phyloP scores from a whole-genome alignment of 2,113 vertebrate genomes.

The Phoenicopterus ruber region DNA sequence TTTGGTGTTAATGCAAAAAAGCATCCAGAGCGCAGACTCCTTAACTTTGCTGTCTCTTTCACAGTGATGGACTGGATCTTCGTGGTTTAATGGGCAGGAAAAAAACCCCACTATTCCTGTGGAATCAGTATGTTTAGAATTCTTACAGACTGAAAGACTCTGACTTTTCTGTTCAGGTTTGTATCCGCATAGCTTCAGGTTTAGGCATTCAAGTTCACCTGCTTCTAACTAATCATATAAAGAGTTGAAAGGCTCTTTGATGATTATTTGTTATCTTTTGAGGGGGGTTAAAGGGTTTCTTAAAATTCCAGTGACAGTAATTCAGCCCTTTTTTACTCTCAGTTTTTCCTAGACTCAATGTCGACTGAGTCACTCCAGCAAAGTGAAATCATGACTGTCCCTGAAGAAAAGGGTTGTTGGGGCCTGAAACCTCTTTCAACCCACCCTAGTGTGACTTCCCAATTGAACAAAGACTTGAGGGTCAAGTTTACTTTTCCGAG shows the following conservation, averaged over 20 bases:
- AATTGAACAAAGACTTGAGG: background rate
- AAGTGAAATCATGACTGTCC: background rate
- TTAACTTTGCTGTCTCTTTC: background rate
- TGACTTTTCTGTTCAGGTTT: background rate
- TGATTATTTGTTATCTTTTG: background rate
- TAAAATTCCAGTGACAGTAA: background rate
- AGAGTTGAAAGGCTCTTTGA: background rate
- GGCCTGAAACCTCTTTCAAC: background rate
- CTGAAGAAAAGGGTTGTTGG: background rate
- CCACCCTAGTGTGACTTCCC: background rate
- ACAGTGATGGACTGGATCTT: background rate
- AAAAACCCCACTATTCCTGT: rapidly evolving
- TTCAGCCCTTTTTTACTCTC: background rate
- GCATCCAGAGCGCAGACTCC: background rate
- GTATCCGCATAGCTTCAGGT: background rate
- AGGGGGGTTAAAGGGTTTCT: background rate
- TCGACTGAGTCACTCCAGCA: background rate
- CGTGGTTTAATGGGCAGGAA: background rate
- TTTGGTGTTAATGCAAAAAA: background rate
- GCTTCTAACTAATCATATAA: background rate
- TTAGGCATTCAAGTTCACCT: background rate
- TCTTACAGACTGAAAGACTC: background rate
- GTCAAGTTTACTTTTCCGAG: background rate
- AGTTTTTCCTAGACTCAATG: background rate
- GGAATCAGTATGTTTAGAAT: background rate